Evolutionary conservation across 1,140 invertebrate species (phyloP).

Genomic region (Ceratosolen solmsi): DNA sequence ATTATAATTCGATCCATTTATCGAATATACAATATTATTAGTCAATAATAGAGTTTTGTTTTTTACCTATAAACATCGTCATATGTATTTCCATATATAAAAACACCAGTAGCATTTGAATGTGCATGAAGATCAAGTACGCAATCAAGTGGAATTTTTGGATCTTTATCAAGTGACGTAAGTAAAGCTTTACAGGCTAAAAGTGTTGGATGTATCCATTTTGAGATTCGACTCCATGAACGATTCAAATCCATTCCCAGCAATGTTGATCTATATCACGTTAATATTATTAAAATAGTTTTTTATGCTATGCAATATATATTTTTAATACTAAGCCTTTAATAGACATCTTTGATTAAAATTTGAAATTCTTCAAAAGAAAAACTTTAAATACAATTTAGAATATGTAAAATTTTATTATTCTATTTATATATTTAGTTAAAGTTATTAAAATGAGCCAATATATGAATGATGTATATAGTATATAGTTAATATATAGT

Average conservation of each 20-base stretch:
- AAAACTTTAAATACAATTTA: no score
- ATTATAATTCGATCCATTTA: no score
- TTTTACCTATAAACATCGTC: conserved; percentile 91
- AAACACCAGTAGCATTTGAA: conserved; percentile 91
- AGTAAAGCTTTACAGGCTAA: conserved; percentile 86
- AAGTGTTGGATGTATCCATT: conserved; percentile 91
- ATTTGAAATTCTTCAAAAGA: no score
- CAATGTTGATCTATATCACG: conserved; percentile 81
- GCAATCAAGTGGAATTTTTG: conserved; percentile 81
- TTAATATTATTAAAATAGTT: no score
- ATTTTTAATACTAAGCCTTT: no score
- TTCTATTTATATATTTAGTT: no score
- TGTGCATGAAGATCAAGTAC: conserved; percentile 96
- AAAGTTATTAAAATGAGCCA: no score
- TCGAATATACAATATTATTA: neutral
- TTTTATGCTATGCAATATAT: no score
- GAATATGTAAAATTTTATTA: no score
- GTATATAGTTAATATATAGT: no score
- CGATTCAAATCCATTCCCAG: conserved; percentile 95
- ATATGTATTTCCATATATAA: conserved; percentile 96
- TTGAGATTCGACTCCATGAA: conserved; percentile 90
- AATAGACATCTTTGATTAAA: no score
- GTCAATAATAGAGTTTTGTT: neutral
- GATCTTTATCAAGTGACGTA: conserved; percentile 81
- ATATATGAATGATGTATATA: no score